Percentiles rank a stretch among this genome's conserved stretches.
Evolutionary conservation across 1,140 invertebrate genomes (phyloP).

Genomic region (Polyergus mexicanus): DNA sequence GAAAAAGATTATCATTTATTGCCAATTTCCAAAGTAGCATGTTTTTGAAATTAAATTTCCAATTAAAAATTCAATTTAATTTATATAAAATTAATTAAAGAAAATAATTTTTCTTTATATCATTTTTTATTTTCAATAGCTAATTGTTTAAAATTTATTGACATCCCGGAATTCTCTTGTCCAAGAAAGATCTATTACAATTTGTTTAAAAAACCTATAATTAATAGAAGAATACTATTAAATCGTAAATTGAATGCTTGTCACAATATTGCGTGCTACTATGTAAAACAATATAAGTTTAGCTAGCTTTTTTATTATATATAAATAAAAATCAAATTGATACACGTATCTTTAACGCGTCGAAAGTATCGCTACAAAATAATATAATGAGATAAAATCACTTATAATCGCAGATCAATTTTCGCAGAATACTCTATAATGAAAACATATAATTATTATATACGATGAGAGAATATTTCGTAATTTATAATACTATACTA

Average conservation of each 20-base stretch:
- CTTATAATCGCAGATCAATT: background rate
- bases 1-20: background rate
- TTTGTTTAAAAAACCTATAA: conserved; percentile 12
- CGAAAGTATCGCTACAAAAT: background rate
- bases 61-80: conserved; percentile 7
- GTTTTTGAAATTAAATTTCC: background rate
- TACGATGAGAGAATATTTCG: background rate
- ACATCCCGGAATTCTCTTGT: background rate
- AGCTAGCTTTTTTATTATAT: background rate
- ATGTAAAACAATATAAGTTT: background rate
- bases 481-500: background rate
- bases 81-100: background rate
- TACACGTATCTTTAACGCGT: background rate
- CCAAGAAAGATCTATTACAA: background rate
- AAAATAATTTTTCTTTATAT: too few species aligned
- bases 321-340: conserved; percentile 32
- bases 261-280: conserved; percentile 14
- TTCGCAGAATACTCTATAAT: background rate
- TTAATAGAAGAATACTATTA: conserved; percentile 28
- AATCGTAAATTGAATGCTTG: conserved; percentile 20
- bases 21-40: background rate
- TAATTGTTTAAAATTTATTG: background rate
- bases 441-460: background rate
- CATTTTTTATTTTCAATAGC: background rate
- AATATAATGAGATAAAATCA: background rate